Evolutionary conservation across 1,140 invertebrate genomes (phyloP).

Genomic region (Dermatophagoides farinae): DNA sequence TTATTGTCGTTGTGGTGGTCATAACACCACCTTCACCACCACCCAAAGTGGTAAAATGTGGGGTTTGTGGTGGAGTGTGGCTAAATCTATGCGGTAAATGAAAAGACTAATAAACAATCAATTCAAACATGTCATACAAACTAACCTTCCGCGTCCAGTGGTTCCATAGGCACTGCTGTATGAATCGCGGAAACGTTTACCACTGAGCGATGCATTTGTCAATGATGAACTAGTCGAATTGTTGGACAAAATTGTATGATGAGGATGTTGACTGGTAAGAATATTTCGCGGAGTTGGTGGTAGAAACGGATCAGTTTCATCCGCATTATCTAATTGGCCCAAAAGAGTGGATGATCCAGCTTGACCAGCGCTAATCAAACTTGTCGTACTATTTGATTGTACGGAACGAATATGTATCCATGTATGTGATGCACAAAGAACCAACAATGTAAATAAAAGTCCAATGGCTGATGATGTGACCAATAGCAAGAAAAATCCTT

Average conservation of each 20-base stretch:
- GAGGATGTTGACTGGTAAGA: background rate
- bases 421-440: conserved; percentile 79
- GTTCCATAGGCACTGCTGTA: conserved; percentile 29
- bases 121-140: conserved; percentile 10
- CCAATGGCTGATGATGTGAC: conserved; percentile 59
- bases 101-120: conserved; percentile 24
- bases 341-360: background rate
- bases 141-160: conserved; percentile 15
- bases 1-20: conserved; percentile 3
- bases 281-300: conserved; percentile 24
- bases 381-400: conserved; percentile 36
- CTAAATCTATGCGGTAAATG: conserved; percentile 22
- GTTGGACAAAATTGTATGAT: conserved; percentile 3
- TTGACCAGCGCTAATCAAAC: background rate
- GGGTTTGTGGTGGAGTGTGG: conserved; percentile 30
- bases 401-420: conserved; percentile 77
- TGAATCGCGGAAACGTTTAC: conserved; percentile 39
- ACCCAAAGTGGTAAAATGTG: conserved; percentile 27
- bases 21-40: background rate
- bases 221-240: conserved; percentile 24
- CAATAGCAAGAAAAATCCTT: conserved; percentile 54
- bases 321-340: conserved; percentile 34
- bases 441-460: conserved; percentile 66
- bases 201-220: conserved; percentile 23
- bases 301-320: conserved; percentile 48